Conservation (phyloP, 2,113 vertebrate species). For the Trachemys scripta region DNA sequence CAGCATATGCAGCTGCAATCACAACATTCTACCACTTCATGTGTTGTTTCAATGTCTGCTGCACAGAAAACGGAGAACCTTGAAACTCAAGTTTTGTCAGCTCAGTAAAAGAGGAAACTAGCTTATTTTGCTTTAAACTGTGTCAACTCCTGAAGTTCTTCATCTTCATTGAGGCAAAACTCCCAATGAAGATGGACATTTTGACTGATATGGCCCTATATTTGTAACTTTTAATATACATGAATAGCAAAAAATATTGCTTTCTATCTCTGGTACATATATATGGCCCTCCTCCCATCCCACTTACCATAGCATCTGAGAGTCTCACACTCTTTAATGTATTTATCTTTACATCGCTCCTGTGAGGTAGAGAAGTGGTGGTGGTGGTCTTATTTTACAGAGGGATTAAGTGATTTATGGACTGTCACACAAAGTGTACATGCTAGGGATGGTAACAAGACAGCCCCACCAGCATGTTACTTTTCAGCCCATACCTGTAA, state of each 20-base stretch:
- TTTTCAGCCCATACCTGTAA: too few relatives aligned
- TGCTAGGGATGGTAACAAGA: too few relatives aligned
- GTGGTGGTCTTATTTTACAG: not conserved
- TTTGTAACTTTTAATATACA: not conserved
- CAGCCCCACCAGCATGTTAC: too few relatives aligned
- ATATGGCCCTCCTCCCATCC: too few relatives aligned
- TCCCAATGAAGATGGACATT: not conserved
- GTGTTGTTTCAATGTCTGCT: not conserved
- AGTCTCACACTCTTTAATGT: not conserved
- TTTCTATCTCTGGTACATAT: too few relatives aligned
- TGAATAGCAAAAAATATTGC: not conserved
- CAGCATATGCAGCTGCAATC: not conserved
- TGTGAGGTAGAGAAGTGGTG: not conserved
- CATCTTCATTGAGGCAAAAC: not conserved
- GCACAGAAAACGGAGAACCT: not conserved
- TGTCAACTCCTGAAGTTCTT: not conserved
- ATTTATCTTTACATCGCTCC: not conserved
- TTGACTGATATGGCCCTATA: not conserved
- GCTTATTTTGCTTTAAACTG: not conserved
- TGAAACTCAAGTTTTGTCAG: slow-evolving; percentile 14
- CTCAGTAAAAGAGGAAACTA: not conserved
- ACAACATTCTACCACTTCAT: not conserved
- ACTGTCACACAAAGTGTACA: not conserved
- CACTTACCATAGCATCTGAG: too few relatives aligned
- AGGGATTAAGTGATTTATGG: not conserved